phyloP scores from a whole-genome alignment of 2,888 invertebrate species.

The Saturnia pavonia region DNA sequence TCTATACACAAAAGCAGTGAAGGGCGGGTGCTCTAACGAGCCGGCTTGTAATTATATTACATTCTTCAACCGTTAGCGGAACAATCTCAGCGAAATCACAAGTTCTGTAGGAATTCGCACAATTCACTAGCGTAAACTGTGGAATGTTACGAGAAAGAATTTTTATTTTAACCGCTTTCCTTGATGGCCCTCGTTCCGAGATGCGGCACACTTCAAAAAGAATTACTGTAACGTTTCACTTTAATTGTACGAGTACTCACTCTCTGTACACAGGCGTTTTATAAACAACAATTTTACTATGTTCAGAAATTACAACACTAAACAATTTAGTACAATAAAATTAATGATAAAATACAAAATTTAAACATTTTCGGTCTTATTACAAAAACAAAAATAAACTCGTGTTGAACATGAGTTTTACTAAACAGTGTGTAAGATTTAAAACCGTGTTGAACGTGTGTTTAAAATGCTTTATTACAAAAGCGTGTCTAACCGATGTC shows the following conservation, averaged over 20 bases:
- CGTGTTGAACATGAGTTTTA: too few relatives aligned
- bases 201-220: not conserved
- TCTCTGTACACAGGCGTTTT: not conserved
- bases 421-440: too few relatives aligned
- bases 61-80: slow-evolving; percentile 65
- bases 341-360: too few relatives aligned
- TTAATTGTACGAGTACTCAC: not conserved
- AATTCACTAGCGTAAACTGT: slow-evolving; percentile 33
- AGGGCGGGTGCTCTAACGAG: slow-evolving; percentile 48
- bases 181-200: not conserved
- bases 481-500: too few relatives aligned
- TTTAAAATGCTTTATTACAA: too few relatives aligned
- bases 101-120: slow-evolving; percentile 51
- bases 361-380: too few relatives aligned
- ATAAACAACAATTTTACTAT: not conserved
- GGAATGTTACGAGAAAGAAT: slow-evolving; percentile 15
- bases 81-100: slow-evolving; percentile 70
- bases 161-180: slow-evolving; percentile 20
- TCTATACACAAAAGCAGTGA: slow-evolving; percentile 46
- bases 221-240: not conserved
- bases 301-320: not conserved
- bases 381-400: too few relatives aligned
- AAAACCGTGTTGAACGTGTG: too few relatives aligned
- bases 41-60: slow-evolving; percentile 67
- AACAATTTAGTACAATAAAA: not conserved